A percentile compares a stretch with the other conserved stretches of the same genome.
phyloP scores from a whole-genome alignment of 2,797 vertebrate genomes.

The Hirundo rustica region DNA sequence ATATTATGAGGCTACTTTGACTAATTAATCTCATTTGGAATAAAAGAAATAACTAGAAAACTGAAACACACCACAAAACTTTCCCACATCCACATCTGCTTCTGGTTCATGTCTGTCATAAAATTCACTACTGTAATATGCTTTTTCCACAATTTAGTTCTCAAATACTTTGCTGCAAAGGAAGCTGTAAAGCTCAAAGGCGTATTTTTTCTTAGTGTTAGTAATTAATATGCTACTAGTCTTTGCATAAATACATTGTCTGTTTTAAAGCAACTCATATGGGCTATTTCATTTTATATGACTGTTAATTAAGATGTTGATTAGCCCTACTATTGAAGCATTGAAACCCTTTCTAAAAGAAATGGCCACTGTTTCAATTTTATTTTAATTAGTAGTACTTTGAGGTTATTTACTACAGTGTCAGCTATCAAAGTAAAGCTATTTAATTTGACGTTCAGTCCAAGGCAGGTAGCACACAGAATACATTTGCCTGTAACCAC shows the following conservation, averaged over 20 bases:
- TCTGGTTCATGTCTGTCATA: slow-evolving; percentile 48
- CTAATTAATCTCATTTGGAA: slow-evolving; percentile 15
- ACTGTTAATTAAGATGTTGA: slow-evolving; percentile 77
- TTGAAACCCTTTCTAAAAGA: slow-evolving; percentile 59
- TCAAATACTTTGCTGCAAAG: slow-evolving; percentile 48
- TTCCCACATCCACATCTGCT: background rate
- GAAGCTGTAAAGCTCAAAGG: slow-evolving; percentile 48
- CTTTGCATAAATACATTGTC: slow-evolving; percentile 68
- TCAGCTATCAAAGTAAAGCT: slow-evolving; percentile 50
- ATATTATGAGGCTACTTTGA: background rate
- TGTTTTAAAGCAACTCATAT: slow-evolving; percentile 70
- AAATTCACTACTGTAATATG: slow-evolving; percentile 50
- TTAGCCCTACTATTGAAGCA: slow-evolving; percentile 70
- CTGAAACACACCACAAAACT: background rate
- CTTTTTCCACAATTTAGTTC: slow-evolving; percentile 24
- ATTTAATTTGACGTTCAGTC: slow-evolving; percentile 69
- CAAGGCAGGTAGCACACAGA: slow-evolving; percentile 30
- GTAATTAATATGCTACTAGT: slow-evolving; percentile 64
- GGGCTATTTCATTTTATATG: slow-evolving; percentile 72
- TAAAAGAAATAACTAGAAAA: background rate
- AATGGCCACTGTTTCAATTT: slow-evolving; percentile 61
- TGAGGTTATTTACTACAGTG: slow-evolving; percentile 68
- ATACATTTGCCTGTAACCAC: slow-evolving; percentile 51
- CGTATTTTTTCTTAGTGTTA: slow-evolving; percentile 59
- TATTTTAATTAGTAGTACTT: slow-evolving; percentile 69